Conservation (phyloP, 2,888 invertebrate genomes). For the Rotaria magnacalcarata region DNA sequence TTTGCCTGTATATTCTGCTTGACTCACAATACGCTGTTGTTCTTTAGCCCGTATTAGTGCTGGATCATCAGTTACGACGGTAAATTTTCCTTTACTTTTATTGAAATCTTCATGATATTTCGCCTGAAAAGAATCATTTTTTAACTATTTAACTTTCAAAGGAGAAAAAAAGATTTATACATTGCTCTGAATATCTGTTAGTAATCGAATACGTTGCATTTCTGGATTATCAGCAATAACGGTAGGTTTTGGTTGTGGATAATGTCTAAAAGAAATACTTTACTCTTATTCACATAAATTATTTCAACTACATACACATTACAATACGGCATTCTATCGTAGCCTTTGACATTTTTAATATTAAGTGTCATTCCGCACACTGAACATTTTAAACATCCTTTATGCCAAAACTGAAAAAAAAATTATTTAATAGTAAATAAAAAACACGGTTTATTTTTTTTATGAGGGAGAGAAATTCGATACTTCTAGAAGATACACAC, state of each 20-base stretch:
- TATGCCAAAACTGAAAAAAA: conserved; percentile 84
- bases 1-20: conserved; percentile 35
- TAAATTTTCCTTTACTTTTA: conserved; percentile 45
- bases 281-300: background rate
- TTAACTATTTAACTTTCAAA: too few species aligned
- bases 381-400: conserved; percentile 95
- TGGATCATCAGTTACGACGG: conserved; percentile 44
- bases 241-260: conserved; percentile 95
- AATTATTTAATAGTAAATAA: conserved; percentile 53
- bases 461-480: background rate
- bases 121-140: background rate
- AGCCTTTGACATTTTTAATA: conserved; percentile 97
- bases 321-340: conserved; percentile 94
- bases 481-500: too few species aligned
- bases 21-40: conserved; percentile 42
- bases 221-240: conserved; percentile 97
- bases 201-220: conserved; percentile 87
- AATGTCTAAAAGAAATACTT: conserved; percentile 69
- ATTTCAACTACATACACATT: conserved; percentile 77
- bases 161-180: conserved; percentile 55
- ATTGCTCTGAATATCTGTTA: conserved; percentile 92
- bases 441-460: conserved; percentile 44
- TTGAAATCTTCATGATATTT: conserved; percentile 47
- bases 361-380: conserved; percentile 94
- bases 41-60: conserved; percentile 39